Evolutionary conservation across 2,888 invertebrate genomes (phyloP), one percentile per base, ranked within the genome.

Genomic region (Sphaerolaimus hirsutus): DNA sequence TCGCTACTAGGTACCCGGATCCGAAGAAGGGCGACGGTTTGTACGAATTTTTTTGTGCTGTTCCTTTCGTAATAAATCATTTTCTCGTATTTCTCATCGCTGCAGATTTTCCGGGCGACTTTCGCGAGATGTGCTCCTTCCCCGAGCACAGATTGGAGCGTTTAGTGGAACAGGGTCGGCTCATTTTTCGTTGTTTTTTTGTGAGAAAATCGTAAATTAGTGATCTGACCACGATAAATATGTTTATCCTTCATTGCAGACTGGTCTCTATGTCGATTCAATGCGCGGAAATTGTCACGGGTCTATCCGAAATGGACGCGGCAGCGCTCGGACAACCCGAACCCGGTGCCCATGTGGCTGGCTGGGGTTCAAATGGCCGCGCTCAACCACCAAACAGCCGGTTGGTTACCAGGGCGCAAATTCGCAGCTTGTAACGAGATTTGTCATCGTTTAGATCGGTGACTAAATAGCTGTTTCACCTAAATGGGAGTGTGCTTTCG

Each of bases 121-220:
- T 77, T 65, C 76, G 78, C 60, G 91, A 97, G 66, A 93, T 97
- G 91, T 89, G 87, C 43, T 91, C 91, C 24, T 89, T 93, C 64
- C 81, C 87, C 0, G 93, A 97, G 68, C 81, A 79, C 1, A 91
- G 89, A 68, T 86, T 83, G 0, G 87, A 91, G 57, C 81, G 83
- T 58, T 72, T 81, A 48, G 79, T 89, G n/a, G 60, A 61, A 17
- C 56, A 58, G 68, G 70, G 64, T 10, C 47, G 57, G 25, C n/a
- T 19, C 19, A 21, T 25, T 44, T 7, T 22, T 4, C 22, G 10
- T 4, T 17, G 3, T 42, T 22, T 14, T 45, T 41, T 36, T 25
- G 10, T 36, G 10, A 25, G 19, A 4, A 35, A 27, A 24, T 3
- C 7, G 5, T 37, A 12, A 44, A 36, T 36, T 10, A 25, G 5